Base-by-base conservation (phyloP, 2,888 invertebrate genomes). In the Acanthosepion pharaonis region DNA sequence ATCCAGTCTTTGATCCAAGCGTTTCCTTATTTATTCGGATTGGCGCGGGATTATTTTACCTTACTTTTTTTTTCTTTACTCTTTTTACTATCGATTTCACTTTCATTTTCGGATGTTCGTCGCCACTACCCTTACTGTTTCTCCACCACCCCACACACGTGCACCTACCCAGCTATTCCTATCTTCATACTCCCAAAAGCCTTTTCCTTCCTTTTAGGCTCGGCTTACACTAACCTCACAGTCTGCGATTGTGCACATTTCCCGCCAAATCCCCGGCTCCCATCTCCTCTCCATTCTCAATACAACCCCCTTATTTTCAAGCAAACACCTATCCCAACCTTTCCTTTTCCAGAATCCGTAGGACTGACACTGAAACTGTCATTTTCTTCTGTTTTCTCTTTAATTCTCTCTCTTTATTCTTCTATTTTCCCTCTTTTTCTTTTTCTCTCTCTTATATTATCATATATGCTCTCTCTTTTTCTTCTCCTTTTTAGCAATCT, bases 31-130 rank as follows among this genome's bases (percentile, higher is more conserved):
- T 78, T 78, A 78, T 78, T 78, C 78, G 78, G n/a, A 33, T 78
- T 78, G 78, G 78, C n/a, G 78, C 78, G n/a, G 78, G 78, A 78
- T 78, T 78, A 78, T 78, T 78, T 78, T 78, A 78, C 78, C 78
- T n/a, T 78, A 11, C 78, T 18, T 78, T n/a, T 33, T 78, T 78
- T 78, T 6, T n/a, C 11, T 78, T 78, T 33, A 9, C 33, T 78
- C n/a, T n/a, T 78, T 78, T 78, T 78, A n/a, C n/a, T 78, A 78
- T 78, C n/a, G 78, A 78, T 78, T 78, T 78, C 78, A 78, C n/a
- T 33, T 78, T 78, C 78, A 78, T 78, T 78, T 78, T 78, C 78
- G 78, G 78, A 78, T 78, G n/a, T 78, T 78, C 78, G n/a, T 78
- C 78, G n/a, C 78, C 78, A 78, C 78, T 33, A 33, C 78, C 78